Evolutionary conservation across 2,113 vertebrate genomes (phyloP), one percentile per base, ranked within the genome.

Genomic region (Candoia aspera): DNA sequence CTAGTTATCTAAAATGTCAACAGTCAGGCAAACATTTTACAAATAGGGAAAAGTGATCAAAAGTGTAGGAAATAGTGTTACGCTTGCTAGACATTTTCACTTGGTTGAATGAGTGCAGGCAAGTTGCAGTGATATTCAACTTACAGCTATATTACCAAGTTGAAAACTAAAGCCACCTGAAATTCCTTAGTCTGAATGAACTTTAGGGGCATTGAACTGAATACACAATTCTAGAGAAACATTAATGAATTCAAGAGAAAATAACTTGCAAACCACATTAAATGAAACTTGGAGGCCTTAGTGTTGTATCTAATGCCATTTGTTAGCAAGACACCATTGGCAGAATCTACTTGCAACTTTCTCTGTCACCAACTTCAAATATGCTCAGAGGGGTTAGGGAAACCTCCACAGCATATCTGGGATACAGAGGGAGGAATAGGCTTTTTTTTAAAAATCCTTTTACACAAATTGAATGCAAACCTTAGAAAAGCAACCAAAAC

Each of bases 1-100:
- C 8, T 83, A 83, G 5, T 84, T 85, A 12, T 73, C 6, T 64
- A 3, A 92, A 88, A 86, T 89, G 57, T 93, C 90, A 37, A n/a
- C 94, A 88, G 88, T 68, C 62, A 59, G 90, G 2, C 33, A 93
- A 94, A 53, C 90, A 87, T 93, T 87, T 92, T 89, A 57, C 42
- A 83, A 59, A 86, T 94, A 6, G 49, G 15, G 46, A 59, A 62
- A 49, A 73, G 17, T 3, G 26, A 85, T 15, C 46, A 55, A 57
- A 9, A 0, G 0, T 79, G 37, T 42, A 37, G 73, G 33, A 79
- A 42, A 42, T 79, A 79, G 17, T 33, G 37, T 19, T 73, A 73
- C 42, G 33, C 9, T 42, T 79, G 33, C 73, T 79, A 42, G 55
- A 83, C 54, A 84, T 19, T 59, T 93, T 0, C 9, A 29, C n/a